Conservation (phyloP, 2,888 invertebrate genomes). For the Magallana nippona region DNA sequence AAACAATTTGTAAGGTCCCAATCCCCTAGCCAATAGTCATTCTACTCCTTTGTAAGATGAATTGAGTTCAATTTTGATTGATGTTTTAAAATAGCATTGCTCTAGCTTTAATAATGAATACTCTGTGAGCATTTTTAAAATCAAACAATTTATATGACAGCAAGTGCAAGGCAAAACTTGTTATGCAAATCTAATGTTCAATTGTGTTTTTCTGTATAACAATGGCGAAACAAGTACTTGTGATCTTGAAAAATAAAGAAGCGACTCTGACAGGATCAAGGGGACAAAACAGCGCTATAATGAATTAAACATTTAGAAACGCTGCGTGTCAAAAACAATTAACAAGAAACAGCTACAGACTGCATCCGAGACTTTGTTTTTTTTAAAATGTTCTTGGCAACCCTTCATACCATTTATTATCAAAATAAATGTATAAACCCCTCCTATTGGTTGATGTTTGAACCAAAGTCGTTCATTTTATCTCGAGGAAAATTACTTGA, state of each 20-base stretch:
- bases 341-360: constrained; percentile 3
- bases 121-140: background rate
- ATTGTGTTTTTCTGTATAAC: background rate
- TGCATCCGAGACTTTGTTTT: background rate
- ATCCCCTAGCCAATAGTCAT: too few relatives aligned
- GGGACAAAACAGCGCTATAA: constrained; percentile 13
- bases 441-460: constrained; percentile 12
- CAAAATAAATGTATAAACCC: constrained; percentile 20
- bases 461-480: constrained; percentile 3
- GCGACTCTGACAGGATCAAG: constrained; percentile 6
- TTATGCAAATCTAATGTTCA: background rate
- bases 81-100: too few relatives aligned
- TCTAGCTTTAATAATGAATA: too few relatives aligned
- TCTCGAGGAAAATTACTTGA: constrained; percentile 4
- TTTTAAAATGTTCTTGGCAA: background rate
- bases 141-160: background rate
- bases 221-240: background rate
- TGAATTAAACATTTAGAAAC: constrained; percentile 21
- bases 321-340: constrained; percentile 13
- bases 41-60: too few relatives aligned
- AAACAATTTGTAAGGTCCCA: too few relatives aligned
- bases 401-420: background rate
- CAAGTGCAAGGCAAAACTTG: background rate
- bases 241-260: background rate
- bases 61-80: too few relatives aligned